phyloP scores from a whole-genome alignment of 2,888 invertebrate genomes.

The Tetragnatha montana region DNA sequence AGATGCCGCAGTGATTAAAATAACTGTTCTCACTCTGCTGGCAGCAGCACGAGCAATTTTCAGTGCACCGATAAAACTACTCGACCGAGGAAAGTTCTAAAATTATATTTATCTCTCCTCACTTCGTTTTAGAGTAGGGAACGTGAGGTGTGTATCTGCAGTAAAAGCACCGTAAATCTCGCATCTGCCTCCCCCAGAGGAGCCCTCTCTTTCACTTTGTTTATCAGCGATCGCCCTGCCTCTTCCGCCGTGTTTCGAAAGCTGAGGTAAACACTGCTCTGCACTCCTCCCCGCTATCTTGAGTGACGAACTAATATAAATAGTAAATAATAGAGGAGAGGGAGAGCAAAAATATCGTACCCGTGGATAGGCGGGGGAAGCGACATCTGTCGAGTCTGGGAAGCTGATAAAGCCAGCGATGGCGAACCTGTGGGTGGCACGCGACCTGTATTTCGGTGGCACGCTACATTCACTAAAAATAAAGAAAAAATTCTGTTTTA shows the following conservation, averaged over 20 bases:
- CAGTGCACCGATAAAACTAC: not conserved
- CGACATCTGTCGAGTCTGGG: too few species aligned
- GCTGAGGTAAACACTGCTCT: slow-evolving; percentile 47
- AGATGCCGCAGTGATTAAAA: too few species aligned
- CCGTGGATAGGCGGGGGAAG: not conserved
- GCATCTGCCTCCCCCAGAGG: not conserved
- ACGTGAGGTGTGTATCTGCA: not conserved
- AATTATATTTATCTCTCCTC: not conserved
- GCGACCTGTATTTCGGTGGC: too few species aligned
- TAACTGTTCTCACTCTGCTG: too few species aligned
- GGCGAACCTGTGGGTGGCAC: too few species aligned
- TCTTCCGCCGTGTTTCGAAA: not conserved
- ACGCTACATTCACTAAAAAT: too few species aligned
- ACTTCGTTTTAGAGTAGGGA: not conserved
- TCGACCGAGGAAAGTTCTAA: not conserved
- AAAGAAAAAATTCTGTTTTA: too few species aligned
- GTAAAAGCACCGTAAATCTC: not conserved
- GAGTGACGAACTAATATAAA: slow-evolving; percentile 45
- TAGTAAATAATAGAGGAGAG: slow-evolving; percentile 47
- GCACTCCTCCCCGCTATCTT: not conserved
- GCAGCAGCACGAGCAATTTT: not conserved
- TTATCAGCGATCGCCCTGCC: not conserved
- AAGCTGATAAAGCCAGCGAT: too few species aligned
- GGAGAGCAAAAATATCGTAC: slow-evolving; percentile 27
- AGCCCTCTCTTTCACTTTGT: not conserved